Evolutionary conservation across 2,113 vertebrate species (phyloP).

Genomic region (Butastur rufipennis): DNA sequence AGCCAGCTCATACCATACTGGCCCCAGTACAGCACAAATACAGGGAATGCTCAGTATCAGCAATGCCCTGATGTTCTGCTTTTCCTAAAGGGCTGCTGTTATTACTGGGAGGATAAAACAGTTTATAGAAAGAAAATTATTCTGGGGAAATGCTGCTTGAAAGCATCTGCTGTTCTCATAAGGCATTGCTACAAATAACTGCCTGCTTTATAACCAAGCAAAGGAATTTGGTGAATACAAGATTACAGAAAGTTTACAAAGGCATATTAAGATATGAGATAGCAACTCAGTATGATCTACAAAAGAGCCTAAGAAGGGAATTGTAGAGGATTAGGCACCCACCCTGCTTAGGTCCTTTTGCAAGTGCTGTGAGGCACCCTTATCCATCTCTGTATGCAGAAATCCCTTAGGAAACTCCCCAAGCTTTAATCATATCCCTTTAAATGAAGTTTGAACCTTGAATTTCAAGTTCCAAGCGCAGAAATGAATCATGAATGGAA

Average conservation of each 20-base stretch:
- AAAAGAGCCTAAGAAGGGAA: neutral
- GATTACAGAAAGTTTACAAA: neutral
- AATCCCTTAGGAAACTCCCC: neutral
- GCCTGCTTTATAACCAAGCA: neutral
- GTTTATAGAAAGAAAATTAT: neutral
- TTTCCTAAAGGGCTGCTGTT: neutral
- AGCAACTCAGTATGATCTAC: neutral
- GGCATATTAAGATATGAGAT: neutral
- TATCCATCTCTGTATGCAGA: neutral
- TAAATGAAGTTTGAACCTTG: neutral
- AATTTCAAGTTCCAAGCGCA: neutral
- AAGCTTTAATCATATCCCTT: neutral
- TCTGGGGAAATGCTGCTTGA: neutral
- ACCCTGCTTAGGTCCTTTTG: neutral
- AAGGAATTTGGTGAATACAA: neutral
- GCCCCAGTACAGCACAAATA: neutral
- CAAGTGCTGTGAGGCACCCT: neutral
- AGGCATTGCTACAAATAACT: neutral
- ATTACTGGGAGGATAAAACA: neutral
- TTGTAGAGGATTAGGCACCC: neutral
- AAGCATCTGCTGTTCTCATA: neutral
- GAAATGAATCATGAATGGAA: constrained; percentile 14
- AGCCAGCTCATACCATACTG: neutral
- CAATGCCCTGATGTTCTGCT: neutral
- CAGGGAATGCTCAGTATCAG: neutral